These are phyloP conservation scores for Porites divaricata DNA, from an alignment of 92 coral and sea anemone genomes.

Conservation along the genomic window DNA sequence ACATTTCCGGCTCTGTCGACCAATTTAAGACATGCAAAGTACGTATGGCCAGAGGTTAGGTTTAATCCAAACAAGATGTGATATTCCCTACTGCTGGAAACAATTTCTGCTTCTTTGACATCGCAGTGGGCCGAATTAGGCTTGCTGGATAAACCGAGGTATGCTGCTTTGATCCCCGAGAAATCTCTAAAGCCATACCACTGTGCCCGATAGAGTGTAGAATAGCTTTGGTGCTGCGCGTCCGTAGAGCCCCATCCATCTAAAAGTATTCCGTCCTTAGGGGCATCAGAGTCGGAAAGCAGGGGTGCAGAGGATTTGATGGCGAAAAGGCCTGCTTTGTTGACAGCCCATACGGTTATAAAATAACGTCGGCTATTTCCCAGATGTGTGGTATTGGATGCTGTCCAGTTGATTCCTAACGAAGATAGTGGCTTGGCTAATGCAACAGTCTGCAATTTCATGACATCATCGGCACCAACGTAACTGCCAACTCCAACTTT, in stretches of 20 bases:
- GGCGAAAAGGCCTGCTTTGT: conserved; percentile 82
- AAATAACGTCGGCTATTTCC: conserved; percentile 81
- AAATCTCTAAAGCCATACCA: conserved; percentile 88
- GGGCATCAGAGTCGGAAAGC: conserved; percentile 82
- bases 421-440: conserved; percentile 52
- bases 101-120: conserved; percentile 55
- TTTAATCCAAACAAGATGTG: conserved; percentile 76
- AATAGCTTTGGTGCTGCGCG: conserved; percentile 77
- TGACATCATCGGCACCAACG: conserved; percentile 87
- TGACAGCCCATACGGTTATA: conserved; percentile 78
- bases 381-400: conserved; percentile 30
- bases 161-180: conserved; percentile 71
- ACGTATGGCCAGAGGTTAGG: conserved; percentile 76
- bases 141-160: conserved; percentile 79
- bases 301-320: conserved; percentile 79
- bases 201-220: conserved; percentile 84
- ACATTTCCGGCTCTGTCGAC: conserved; percentile 87
- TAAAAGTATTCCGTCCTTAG: conserved; percentile 70
- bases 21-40: conserved; percentile 77
- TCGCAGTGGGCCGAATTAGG: conserved; percentile 65
- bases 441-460: conserved; percentile 40
- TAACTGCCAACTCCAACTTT: conserved; percentile 89
- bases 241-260: conserved; percentile 96
- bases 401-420: conserved; percentile 87
- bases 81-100: conserved; percentile 53